Percentiles rank a stretch among this genome's conserved stretches.
These are phyloP conservation scores for Sarcoramphus papa DNA, from an alignment of 2,797 vertebrate genomes.

Conservation along the genomic window DNA sequence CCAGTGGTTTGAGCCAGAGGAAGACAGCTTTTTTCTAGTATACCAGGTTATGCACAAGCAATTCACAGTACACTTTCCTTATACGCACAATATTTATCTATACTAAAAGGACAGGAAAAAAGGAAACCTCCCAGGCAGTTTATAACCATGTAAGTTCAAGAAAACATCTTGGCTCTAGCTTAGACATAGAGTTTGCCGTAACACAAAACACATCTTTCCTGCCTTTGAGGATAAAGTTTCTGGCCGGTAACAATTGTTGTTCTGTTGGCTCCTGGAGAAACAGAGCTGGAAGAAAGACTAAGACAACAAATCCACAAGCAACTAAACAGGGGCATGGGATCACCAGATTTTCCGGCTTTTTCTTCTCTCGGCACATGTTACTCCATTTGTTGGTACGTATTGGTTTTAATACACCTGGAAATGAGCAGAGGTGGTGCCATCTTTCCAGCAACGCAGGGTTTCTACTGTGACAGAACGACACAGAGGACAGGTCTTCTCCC, in stretches of 20 bases:
- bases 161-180: not conserved
- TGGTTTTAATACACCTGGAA: constrained; percentile 90
- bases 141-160: not conserved
- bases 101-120: not conserved
- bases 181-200: not conserved
- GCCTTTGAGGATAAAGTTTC: not conserved
- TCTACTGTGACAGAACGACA: constrained; percentile 89
- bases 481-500: constrained; percentile 91
- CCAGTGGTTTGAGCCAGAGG: not conserved
- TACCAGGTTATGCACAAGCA: not conserved
- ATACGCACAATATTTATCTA: not conserved
- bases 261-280: not conserved
- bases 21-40: not conserved
- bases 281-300: not conserved
- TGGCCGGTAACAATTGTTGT: not conserved
- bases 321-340: not conserved
- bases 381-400: fast-evolving
- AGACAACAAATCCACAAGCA: not conserved
- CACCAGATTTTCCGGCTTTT: not conserved
- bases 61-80: not conserved
- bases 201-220: not conserved
- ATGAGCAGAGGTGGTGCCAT: constrained; percentile 94
- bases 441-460: constrained; percentile 93
- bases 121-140: not conserved
- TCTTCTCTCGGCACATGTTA: not conserved